phyloP scores from a whole-genome alignment of 2,888 invertebrate species.

The Harmothoe impar region DNA sequence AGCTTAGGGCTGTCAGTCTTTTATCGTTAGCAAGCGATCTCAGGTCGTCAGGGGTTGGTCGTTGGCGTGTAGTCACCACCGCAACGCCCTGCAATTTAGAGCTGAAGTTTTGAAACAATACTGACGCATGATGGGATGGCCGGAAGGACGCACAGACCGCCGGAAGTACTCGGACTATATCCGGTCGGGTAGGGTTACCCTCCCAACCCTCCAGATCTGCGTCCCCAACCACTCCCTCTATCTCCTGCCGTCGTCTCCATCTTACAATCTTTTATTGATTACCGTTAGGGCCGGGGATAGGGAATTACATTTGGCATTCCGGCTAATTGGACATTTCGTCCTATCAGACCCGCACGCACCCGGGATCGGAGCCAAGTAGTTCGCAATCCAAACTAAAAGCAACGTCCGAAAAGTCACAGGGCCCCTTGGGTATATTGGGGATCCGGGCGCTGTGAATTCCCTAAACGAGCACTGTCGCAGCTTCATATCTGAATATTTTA shows the following conservation, averaged over 20 bases:
- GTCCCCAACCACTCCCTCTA: slow-evolving; percentile 32
- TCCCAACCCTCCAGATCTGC: background rate
- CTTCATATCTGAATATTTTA: background rate
- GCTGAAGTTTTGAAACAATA: slow-evolving; percentile 46
- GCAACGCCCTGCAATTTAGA: slow-evolving; percentile 30
- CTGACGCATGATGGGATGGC: slow-evolving; percentile 29
- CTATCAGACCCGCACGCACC: background rate
- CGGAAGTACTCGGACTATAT: slow-evolving; percentile 39
- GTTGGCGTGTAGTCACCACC: background rate
- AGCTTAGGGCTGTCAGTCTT: slow-evolving; percentile 3
- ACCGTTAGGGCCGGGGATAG: background rate
- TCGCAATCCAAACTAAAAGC: background rate
- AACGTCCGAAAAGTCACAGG: background rate
- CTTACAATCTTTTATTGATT: slow-evolving; percentile 51
- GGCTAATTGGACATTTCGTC: slow-evolving; percentile 47
- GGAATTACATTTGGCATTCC: slow-evolving; percentile 40
- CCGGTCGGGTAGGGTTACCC: slow-evolving; percentile 31
- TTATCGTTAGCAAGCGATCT: slow-evolving; percentile 23
- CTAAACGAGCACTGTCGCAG: too few species aligned
- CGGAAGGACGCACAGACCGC: slow-evolving; percentile 33
- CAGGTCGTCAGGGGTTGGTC: background rate
- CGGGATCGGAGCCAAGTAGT: background rate
- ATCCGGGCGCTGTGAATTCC: too few species aligned
- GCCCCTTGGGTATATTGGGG: background rate
- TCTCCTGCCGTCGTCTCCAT: background rate